phyloP scores from a whole-genome alignment of 2,888 invertebrate genomes.

The Melinopterus prodromus region DNA sequence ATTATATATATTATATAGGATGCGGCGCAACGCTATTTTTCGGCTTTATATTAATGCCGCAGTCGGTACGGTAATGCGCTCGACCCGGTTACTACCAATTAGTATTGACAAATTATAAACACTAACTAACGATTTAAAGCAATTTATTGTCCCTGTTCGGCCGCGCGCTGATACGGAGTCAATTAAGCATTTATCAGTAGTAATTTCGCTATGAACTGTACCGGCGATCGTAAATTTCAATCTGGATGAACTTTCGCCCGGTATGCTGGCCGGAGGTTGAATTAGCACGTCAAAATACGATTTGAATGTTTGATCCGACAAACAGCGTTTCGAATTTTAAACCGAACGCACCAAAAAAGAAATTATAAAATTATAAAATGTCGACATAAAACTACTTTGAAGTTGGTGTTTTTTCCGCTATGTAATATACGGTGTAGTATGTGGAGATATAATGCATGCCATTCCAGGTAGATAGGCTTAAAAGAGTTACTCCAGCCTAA shows the following conservation, averaged over 20 bases:
- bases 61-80: neutral
- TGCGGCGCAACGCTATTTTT: conserved; percentile 13
- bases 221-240: neutral
- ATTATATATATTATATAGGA: conserved; percentile 12
- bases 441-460: too few relatives aligned
- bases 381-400: too few relatives aligned
- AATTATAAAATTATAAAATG: too few relatives aligned
- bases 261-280: neutral
- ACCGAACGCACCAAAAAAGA: too few relatives aligned
- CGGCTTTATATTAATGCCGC: neutral
- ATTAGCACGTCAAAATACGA: neutral
- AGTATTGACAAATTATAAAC: conserved; percentile 26
- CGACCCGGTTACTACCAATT: conserved; percentile 19
- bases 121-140: conserved; percentile 24
- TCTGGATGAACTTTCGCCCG: neutral
- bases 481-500: too few relatives aligned
- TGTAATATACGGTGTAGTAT: too few relatives aligned
- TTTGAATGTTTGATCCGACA: too few relatives aligned
- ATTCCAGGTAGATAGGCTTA: too few relatives aligned
- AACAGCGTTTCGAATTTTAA: too few relatives aligned
- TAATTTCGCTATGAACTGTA: conserved; percentile 4
- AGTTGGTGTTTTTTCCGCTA: too few relatives aligned
- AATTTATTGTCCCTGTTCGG: conserved; percentile 18
- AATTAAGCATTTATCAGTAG: conserved; percentile 22
- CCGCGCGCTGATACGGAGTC: conserved; percentile 19